Evolutionary conservation across 2,113 vertebrate genomes (phyloP), one percentile per base, ranked within the genome.

Genomic region (Mesitornis unicolor): DNA sequence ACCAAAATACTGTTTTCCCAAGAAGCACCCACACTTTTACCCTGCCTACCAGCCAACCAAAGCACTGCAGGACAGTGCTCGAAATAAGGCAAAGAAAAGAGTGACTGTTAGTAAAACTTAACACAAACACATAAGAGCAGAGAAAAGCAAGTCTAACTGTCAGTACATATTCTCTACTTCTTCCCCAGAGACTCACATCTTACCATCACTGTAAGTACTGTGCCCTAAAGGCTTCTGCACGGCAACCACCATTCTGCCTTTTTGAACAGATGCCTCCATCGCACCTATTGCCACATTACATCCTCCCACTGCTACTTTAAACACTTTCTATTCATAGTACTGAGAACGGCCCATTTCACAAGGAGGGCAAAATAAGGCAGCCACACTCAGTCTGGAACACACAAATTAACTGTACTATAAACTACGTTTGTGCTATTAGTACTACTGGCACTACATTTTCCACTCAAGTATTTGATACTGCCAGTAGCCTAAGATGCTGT

Each of bases 241-340:
- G 0, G 0, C 68, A 83, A 54, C 36, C 63, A 31, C 42, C 47
- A 3, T 42, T 79, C 70, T 57, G 54, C 13, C 7, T 90, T 73
- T 83, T 87, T 86, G 51, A 95, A 65, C 79, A 93, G 63, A 86
- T 80, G 54, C 35, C 71, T 93, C 63, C 61, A 33, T 93, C 83
- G 90, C 90, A 45, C 38, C 54, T 76, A 45, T 54, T 73, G 83
- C 63, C 70, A 73, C 50, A 22, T 77, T 61, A 65, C 61, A 73
- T 33, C 82, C 63, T 95, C 75, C 36, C 82, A 77, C 63, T 76
- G 83, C 70, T 88, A 7, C 67, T 77, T 81, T 67, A 74, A 91
- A 40, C 19, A 8, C 31, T 60, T 65, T 73, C 82, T 76, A 48
- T 83, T 82, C 70, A 53, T 35, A 33, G 59, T 16, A 61, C 21